A percentile compares a stretch with the other conserved stretches of the same genome.
phyloP scores from a whole-genome alignment of 2,113 vertebrate genomes.

The Microcebus lehilahytsara region DNA sequence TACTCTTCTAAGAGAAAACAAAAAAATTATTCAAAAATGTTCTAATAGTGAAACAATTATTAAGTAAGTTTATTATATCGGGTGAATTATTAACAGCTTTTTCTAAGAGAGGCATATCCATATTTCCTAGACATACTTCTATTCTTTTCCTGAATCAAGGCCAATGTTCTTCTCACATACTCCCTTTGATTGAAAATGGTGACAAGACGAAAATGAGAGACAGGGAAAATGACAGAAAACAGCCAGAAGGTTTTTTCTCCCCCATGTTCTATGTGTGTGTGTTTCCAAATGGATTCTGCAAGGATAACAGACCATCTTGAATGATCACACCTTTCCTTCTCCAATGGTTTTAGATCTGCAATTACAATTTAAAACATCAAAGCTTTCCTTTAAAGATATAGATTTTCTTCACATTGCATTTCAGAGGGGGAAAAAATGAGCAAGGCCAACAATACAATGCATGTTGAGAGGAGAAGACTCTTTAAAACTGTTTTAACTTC shows the following conservation, averaged over 20 bases:
- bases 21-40: neutral
- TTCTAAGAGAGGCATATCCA: neutral
- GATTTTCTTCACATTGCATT: neutral
- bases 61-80: neutral
- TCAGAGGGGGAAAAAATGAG: neutral
- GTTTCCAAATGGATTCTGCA: neutral
- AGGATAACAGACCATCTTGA: neutral
- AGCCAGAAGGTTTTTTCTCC: neutral
- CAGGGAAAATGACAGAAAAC: constrained; percentile 38
- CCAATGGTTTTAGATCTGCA: neutral
- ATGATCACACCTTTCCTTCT: rapidly evolving
- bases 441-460: neutral
- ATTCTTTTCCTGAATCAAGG: neutral
- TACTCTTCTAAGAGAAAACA: neutral
- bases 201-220: constrained; percentile 34
- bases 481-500: constrained; percentile 33
- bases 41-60: neutral
- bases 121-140: neutral
- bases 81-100: neutral
- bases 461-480: neutral
- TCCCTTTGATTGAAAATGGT: constrained; percentile 35
- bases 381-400: neutral
- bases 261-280: neutral
- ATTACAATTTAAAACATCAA: neutral
- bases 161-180: neutral